Base-by-base conservation (phyloP, 2,113 vertebrate genomes). In the Neoarius graeffei region DNA sequence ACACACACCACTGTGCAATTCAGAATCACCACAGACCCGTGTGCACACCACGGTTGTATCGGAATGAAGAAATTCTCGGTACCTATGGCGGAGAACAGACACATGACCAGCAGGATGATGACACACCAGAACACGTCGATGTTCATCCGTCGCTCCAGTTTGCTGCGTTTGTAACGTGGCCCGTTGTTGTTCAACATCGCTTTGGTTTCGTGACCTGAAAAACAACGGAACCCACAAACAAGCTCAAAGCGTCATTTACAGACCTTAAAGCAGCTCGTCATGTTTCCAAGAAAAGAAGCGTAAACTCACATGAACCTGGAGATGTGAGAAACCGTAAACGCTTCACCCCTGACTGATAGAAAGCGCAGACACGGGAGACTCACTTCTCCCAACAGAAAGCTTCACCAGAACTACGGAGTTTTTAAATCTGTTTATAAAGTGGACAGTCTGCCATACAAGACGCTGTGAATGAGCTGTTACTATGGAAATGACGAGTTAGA, bases 161-260 rank as follows among this genome's bases (percentile, higher is more conserved):
- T 97, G 87, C 98, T 99, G 92, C 98, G 97, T 90, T 99, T 99
- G 94, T 98, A 99, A 60, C 98, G 98, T 0, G 98, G 98, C 10
- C 98, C 98, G 2, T 97, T 99, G 94, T 99, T 99, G 93, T 99
- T 99, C 88, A 99, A 94, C 94, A 99, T 97, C 87, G 98, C 98
- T 95, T 99, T 99, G 87, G 98, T 99, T 90, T 99, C 98, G 6
- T 99, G 98, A 85, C 98, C 98, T 99, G 94, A 2, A 82, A 88
- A 64, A 54, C 42, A 82, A 35, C 60, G 20, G 4, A 25, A 67
- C 42, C 13, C 79, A n/a, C 42, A 57, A 13, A 69, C 59, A 57
- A 0, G 3, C 48, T 60, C 57, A 25, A 5, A 60, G 2, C 20
- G 14, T 89, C 80, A 35, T 0, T 20, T 27, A 35, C 10, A 0